Percentiles rank a stretch among this genome's conserved stretches.
Conservation (phyloP, 2,888 invertebrate species). For the Drosophila subsilvestris region DNA sequence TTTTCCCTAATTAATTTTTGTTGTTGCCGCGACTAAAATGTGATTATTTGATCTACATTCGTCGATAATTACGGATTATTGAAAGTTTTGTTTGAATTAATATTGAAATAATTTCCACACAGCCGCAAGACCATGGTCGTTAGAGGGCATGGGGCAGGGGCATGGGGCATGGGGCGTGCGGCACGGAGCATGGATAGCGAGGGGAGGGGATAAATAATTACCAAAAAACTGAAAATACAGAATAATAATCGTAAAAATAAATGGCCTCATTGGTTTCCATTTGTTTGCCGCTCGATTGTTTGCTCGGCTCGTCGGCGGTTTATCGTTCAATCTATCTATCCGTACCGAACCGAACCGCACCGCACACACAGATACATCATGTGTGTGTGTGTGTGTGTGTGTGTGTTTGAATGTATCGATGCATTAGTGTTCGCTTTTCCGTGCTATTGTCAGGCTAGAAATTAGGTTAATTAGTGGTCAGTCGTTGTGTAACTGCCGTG, state of each 20-base stretch:
- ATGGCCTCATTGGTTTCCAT: slow-evolving; percentile 45
- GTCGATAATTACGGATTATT: slow-evolving; percentile 76
- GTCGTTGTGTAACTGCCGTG: slow-evolving; percentile 59
- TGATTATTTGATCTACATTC: slow-evolving; percentile 75
- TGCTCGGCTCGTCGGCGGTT: slow-evolving; percentile 18
- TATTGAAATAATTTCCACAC: slow-evolving; percentile 69
- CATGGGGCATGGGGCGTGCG: not conserved
- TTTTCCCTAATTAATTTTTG: slow-evolving; percentile 70
- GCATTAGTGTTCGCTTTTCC: slow-evolving; percentile 47
- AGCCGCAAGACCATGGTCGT: not conserved
- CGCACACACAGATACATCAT: slow-evolving; percentile 3
- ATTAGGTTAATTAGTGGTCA: slow-evolving; percentile 76
- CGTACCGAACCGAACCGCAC: not conserved
- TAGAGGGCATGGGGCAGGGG: too few relatives aligned
- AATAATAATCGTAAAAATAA: slow-evolving; percentile 53
- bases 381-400: not conserved
- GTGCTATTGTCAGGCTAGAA: slow-evolving; percentile 46
- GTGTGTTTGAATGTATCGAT: slow-evolving; percentile 15
- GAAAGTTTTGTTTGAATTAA: slow-evolving; percentile 75
- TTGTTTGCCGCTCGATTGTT: slow-evolving; percentile 34
- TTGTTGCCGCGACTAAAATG: slow-evolving; percentile 54
- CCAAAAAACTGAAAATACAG: slow-evolving; percentile 37
- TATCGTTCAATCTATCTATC: slow-evolving; percentile 17
- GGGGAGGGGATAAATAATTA: slow-evolving; percentile 64
- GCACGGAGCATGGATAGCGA: not conserved